Evolutionary conservation across 2,797 vertebrate genomes (phyloP).

Genomic region (Liasis olivaceus): DNA sequence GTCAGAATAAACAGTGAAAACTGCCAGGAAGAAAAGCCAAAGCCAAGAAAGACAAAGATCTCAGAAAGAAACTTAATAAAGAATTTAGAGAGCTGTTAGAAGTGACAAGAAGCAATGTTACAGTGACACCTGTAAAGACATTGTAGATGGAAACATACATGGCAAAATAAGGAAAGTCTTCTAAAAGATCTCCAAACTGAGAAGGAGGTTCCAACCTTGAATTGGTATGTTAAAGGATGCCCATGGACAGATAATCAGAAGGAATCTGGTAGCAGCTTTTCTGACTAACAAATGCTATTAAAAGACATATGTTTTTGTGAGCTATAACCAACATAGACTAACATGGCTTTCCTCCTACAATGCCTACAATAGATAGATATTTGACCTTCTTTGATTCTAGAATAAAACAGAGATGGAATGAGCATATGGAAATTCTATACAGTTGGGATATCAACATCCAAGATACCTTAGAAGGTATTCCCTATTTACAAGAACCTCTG

Average conservation of each 20-base stretch:
- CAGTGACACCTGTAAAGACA: not conserved
- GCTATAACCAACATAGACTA: not conserved
- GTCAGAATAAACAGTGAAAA: not conserved
- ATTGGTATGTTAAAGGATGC: not conserved
- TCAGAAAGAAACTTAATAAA: not conserved
- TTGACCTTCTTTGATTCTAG: not conserved
- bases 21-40: not conserved
- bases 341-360: not conserved
- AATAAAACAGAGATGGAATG: not conserved
- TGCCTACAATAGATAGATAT: not conserved
- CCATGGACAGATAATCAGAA: not conserved
- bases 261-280: not conserved
- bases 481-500: not conserved
- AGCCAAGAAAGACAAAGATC: not conserved
- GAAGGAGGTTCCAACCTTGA: not conserved
- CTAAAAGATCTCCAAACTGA: not conserved
- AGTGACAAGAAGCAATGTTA: not conserved
- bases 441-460: not conserved
- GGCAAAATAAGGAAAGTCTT: not conserved
- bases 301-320: not conserved
- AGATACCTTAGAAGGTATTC: not conserved
- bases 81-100: not conserved
- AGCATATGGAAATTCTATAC: not conserved
- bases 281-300: not conserved
- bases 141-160: not conserved